A percentile compares a stretch with the other conserved stretches of the same genome.
Evolutionary conservation across 1,140 invertebrate species (phyloP).

Genomic region (Scaptomyza montana): DNA sequence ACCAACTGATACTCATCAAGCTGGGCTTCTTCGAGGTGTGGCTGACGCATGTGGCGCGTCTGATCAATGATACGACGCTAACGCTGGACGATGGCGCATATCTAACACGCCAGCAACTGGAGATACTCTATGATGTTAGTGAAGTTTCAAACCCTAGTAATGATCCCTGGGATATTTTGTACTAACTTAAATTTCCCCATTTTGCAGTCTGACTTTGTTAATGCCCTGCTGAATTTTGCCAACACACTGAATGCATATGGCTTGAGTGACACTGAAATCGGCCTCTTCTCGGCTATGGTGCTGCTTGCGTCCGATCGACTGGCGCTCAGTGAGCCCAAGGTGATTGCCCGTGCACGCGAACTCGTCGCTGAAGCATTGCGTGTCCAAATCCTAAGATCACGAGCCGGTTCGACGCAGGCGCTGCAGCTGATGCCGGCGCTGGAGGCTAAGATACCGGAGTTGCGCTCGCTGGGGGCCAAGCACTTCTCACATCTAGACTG

Average conservation of each 20-base stretch:
- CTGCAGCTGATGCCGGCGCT: conserved; percentile 88
- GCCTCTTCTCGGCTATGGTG: conserved; percentile 94
- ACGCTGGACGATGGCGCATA: conserved; percentile 97
- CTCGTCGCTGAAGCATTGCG: conserved; percentile 90
- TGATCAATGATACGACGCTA: conserved; percentile 91
- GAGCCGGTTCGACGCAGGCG: conserved; percentile 76
- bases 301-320: conserved; percentile 91
- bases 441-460: conserved; percentile 90
- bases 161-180: too few species aligned
- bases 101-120: conserved; percentile 93
- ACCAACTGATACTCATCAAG: conserved; percentile 97
- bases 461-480: conserved; percentile 91
- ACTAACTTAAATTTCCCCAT: too few species aligned
- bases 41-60: conserved; percentile 93
- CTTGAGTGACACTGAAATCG: conserved; percentile 95
- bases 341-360: conserved; percentile 92
- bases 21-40: conserved; percentile 98
- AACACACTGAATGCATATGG: conserved; percentile 90
- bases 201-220: conserved; percentile 88
- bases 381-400: conserved; percentile 80
- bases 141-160: neutral
- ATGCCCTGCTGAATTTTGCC: conserved; percentile 91
- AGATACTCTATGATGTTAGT: conserved; percentile 97
- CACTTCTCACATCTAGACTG: conserved; percentile 95
- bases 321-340: conserved; percentile 92